Evolutionary conservation across 1,140 invertebrate genomes (phyloP), one percentile per base, ranked within the genome.

Genomic region (Drosophila leontia): DNA sequence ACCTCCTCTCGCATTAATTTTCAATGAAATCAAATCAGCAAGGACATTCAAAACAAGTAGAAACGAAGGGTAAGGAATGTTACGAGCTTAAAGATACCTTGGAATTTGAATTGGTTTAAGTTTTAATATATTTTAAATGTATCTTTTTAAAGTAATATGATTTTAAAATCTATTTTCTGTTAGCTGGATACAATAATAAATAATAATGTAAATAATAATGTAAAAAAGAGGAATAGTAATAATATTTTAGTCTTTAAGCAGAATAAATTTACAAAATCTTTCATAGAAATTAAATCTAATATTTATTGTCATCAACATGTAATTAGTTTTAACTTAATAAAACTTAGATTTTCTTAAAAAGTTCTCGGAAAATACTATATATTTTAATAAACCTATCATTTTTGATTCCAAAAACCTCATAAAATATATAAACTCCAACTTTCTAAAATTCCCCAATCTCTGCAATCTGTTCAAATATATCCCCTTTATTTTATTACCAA

Each of bases 1-100:
- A 50, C 81, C 69, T 70, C 84, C 86, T 79, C 74, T 81, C 62
- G 78, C 78, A 86, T 88, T 91, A 91, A 90, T 83, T 82, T 87
- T 88, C 83, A 87, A 87, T 83, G 83, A 87, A 83, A 88, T 90
- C 78, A 90, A 80, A 74, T 74, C 70, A 74, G 69, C 55, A 71
- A 76, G 63, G 69, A 79, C 72, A 90, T 90, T 90, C 81, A 80
- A 67, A 78, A 56, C 57, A 78, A 51, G 61, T 17, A 37, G 17
- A 9, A 44, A 19, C 6, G 13, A 37, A 35, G 5, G 9, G 3
- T 34, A 5, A 12, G 9, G 6, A 0, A 37, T 15, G 0, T 1
- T 37, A 12, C 11, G 2, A 60, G 75, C 64, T 19, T 19, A 1
- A 0, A 29, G 2, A 35, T 47, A 67, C 63, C 59, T 12, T 32